Conservation (phyloP, 2,888 invertebrate genomes). For the Campoletis raptor region DNA sequence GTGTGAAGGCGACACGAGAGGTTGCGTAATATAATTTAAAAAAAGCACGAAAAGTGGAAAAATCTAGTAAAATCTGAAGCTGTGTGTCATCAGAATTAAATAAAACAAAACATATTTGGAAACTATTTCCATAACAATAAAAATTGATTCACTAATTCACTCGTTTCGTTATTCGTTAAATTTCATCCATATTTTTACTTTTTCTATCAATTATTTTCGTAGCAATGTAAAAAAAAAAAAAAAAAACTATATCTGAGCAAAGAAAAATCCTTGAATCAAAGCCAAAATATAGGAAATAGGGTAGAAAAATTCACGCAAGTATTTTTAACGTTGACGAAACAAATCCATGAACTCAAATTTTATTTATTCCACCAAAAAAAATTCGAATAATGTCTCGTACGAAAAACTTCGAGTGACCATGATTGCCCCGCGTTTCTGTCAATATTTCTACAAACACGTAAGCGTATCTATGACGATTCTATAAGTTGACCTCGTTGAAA, state of each 20-base stretch:
- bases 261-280: not conserved
- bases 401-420: not conserved
- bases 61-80: not conserved
- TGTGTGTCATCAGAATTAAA: not conserved
- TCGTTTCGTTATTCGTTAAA: no score
- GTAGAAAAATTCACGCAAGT: not conserved
- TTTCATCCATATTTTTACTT: no score
- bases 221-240: no score
- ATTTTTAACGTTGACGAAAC: not conserved
- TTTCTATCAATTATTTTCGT: no score
- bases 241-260: not conserved
- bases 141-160: no score
- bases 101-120: not conserved
- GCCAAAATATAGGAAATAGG: not conserved
- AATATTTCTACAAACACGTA: not conserved
- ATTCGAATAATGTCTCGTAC: not conserved
- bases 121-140: not conserved
- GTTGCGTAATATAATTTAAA: not conserved
- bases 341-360: not conserved
- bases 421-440: not conserved
- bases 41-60: not conserved
- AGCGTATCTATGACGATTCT: constrained; percentile 18
- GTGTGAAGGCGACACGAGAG: not conserved
- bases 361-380: not conserved
- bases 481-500: constrained; percentile 51